These are phyloP conservation scores for Zaprionus camerounensis DNA, from an alignment of 1,140 invertebrate species.

Conservation along the genomic window DNA sequence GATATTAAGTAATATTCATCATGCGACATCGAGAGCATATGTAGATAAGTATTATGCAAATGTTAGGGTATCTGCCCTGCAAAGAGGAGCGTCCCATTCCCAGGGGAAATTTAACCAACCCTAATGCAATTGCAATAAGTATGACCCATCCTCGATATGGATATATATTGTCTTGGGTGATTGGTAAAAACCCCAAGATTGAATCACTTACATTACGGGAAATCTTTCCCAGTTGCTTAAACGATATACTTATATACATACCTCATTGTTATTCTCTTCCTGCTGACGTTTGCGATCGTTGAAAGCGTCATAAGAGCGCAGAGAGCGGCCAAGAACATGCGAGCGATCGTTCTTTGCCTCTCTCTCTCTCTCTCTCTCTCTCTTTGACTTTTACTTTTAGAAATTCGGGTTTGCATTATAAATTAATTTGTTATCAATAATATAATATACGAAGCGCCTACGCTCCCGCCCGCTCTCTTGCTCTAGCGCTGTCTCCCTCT, in stretches of 20 bases:
- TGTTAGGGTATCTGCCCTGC: slow-evolving; percentile 14
- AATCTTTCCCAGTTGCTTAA: slow-evolving; percentile 20
- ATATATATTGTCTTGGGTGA: slow-evolving; percentile 15
- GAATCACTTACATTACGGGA: slow-evolving; percentile 49
- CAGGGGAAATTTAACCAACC: neutral
- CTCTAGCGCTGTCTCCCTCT: slow-evolving; percentile 17
- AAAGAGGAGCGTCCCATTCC: slow-evolving; percentile 7
- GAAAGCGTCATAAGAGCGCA: neutral
- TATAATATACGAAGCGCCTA: slow-evolving; percentile 29
- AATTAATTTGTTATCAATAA: slow-evolving; percentile 78
- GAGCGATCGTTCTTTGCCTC: neutral
- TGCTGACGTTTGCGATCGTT: neutral
- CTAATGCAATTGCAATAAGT: slow-evolving; percentile 1
- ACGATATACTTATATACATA: neutral
- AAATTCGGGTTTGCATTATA: slow-evolving; percentile 59
- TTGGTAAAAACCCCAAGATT: slow-evolving; percentile 32
- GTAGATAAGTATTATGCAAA: slow-evolving; percentile 51
- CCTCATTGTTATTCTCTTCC: slow-evolving; percentile 7
- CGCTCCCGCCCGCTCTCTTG: slow-evolving; percentile 20
- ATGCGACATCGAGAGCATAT: slow-evolving; percentile 50
- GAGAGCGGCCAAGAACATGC: neutral
- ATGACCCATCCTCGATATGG: neutral
- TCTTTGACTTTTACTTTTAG: slow-evolving; percentile 31
- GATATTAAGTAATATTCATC: slow-evolving; percentile 71
- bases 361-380: slow-evolving; percentile 5